A percentile compares a stretch with the other conserved stretches of the same genome.
These are phyloP conservation scores for Apotomis capreana DNA, from an alignment of 2,888 invertebrate species.

Conservation along the genomic window DNA sequence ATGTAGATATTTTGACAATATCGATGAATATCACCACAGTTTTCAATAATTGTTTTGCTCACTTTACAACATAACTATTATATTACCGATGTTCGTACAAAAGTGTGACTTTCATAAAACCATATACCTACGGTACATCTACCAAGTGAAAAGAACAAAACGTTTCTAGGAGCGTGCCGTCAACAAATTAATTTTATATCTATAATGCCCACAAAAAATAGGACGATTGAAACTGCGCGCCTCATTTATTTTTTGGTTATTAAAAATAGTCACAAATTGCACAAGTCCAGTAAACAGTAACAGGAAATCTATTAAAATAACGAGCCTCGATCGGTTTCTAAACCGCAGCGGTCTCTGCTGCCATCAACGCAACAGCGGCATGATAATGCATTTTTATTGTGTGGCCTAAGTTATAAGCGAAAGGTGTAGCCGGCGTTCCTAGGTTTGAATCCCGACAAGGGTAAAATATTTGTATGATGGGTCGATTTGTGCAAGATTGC, in stretches of 20 bases:
- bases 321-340: constrained; percentile 69
- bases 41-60: too few relatives aligned
- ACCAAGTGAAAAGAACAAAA: neutral
- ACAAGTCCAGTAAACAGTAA: constrained; percentile 57
- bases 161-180: neutral
- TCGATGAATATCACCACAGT: too few relatives aligned
- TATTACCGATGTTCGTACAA: too few relatives aligned
- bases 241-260: constrained; percentile 39
- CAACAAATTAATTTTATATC: neutral
- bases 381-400: constrained; percentile 59
- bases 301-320: constrained; percentile 70
- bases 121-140: too few relatives aligned
- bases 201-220: constrained; percentile 2
- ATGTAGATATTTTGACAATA: too few relatives aligned
- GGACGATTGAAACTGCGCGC: constrained; percentile 26
- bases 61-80: too few relatives aligned
- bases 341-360: constrained; percentile 70
- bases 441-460: too few relatives aligned
- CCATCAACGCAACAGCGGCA: constrained; percentile 60
- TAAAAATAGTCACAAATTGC: constrained; percentile 60
- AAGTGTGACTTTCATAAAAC: too few relatives aligned
- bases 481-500: too few relatives aligned
- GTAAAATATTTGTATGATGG: too few relatives aligned
- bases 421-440: neutral
- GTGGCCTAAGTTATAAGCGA: constrained; percentile 48